Conservation (phyloP, 1,140 invertebrate species). For the Goniozus legneri region DNA sequence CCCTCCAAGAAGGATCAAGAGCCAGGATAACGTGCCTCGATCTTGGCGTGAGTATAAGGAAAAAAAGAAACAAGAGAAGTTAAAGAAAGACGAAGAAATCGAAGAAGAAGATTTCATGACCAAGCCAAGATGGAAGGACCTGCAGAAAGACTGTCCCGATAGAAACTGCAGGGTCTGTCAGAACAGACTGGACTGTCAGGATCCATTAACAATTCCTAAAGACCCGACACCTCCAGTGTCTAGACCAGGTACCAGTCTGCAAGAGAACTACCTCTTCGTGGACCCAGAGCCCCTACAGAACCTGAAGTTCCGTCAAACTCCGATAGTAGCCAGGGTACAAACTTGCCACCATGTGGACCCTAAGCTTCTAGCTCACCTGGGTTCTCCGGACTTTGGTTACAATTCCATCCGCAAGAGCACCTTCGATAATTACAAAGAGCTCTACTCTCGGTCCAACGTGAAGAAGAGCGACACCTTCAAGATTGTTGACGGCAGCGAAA, state of each 20-base stretch:
- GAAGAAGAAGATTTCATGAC: conserved; percentile 44
- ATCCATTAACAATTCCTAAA: conserved; percentile 7
- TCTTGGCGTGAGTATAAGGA: conserved; percentile 47
- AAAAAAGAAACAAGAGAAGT: conserved; percentile 31
- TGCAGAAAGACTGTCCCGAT: conserved; percentile 19
- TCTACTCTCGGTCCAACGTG: conserved; percentile 34
- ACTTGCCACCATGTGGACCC: background rate
- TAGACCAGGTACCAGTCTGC: conserved; percentile 31
- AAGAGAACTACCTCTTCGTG: conserved; percentile 39
- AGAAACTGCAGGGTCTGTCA: conserved; percentile 35
- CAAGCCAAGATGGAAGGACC: conserved; percentile 42
- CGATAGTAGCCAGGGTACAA: conserved; percentile 10
- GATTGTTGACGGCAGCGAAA: conserved; percentile 38
- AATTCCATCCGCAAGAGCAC: conserved; percentile 32
- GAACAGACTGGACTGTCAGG: conserved; percentile 26
- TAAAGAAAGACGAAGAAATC: conserved; percentile 11
- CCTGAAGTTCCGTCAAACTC: background rate
- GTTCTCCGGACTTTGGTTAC: conserved; percentile 32
- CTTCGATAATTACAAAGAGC: conserved; percentile 21
- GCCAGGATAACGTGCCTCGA: conserved; percentile 35
- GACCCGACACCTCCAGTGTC: background rate
- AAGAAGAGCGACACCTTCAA: conserved; percentile 47
- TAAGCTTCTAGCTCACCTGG: conserved; percentile 4
- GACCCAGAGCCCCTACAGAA: background rate
- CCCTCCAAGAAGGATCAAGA: conserved; percentile 23